phyloP scores from a whole-genome alignment of 2,888 invertebrate genomes.

The Catonia carolina region DNA sequence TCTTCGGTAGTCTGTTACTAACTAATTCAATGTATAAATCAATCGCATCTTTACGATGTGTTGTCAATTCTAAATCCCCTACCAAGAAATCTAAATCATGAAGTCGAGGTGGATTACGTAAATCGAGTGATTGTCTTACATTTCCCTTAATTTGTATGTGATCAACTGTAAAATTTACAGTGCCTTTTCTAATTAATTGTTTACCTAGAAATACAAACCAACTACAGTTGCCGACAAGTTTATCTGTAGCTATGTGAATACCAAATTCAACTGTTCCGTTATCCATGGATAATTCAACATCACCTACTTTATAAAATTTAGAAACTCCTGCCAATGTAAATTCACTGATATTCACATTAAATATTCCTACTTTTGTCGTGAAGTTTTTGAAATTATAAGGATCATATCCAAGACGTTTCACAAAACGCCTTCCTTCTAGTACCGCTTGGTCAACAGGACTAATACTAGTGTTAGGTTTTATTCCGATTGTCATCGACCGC shows the following conservation, averaged over 20 bases:
- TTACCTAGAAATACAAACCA: constrained; percentile 68
- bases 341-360: constrained; percentile 29
- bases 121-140: constrained; percentile 66
- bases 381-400: constrained; percentile 49
- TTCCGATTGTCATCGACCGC: constrained; percentile 43
- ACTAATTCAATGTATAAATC: constrained; percentile 75
- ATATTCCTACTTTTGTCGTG: constrained; percentile 25
- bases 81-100: constrained; percentile 70
- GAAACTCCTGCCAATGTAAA: constrained; percentile 59
- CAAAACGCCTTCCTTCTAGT: constrained; percentile 62
- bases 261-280: constrained; percentile 61
- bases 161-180: constrained; percentile 69
- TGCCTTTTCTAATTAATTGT: constrained; percentile 60
- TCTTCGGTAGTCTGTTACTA: constrained; percentile 74
- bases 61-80: constrained; percentile 69
- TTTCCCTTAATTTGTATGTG: constrained; percentile 53
- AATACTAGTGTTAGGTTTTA: constrained; percentile 16
- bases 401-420: constrained; percentile 58
- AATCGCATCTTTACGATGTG: constrained; percentile 73
- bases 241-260: constrained; percentile 72
- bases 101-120: constrained; percentile 62
- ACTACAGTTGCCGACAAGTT: constrained; percentile 64
- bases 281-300: constrained; percentile 63
- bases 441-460: constrained; percentile 73
- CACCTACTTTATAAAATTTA: constrained; percentile 73